Percentiles rank a stretch among this genome's conserved stretches.
phyloP scores from a whole-genome alignment of 2,113 vertebrate genomes.

The Melanotaenia duboulayi region DNA sequence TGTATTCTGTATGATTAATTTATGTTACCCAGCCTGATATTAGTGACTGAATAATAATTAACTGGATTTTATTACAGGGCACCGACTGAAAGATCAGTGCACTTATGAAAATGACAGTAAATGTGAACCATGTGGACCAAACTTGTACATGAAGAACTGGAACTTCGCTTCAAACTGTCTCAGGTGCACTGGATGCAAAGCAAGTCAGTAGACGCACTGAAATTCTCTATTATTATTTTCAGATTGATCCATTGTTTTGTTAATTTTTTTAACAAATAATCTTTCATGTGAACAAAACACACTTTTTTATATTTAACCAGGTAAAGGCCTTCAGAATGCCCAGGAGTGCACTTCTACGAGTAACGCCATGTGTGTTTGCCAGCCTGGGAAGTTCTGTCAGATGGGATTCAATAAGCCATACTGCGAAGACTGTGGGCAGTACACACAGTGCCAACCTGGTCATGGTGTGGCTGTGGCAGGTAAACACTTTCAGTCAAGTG shows the following conservation, averaged over 20 bases:
- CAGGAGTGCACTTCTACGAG: constrained; percentile 54
- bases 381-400: constrained; percentile 57
- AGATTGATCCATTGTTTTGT: not conserved
- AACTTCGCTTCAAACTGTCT: constrained; percentile 67
- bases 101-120: constrained; percentile 27
- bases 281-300: not conserved
- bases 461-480: constrained; percentile 55
- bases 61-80: constrained; percentile 57
- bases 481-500: constrained; percentile 36
- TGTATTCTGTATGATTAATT: no score
- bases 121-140: constrained; percentile 61
- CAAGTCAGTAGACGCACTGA: constrained; percentile 53
- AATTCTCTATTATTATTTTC: not conserved
- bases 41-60: not conserved
- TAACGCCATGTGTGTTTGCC: constrained; percentile 67
- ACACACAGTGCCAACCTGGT: constrained; percentile 46
- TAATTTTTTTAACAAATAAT: not conserved
- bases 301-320: constrained; percentile 44
- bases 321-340: constrained; percentile 39
- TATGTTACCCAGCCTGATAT: not conserved
- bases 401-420: fast-evolving
- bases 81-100: constrained; percentile 6
- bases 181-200: constrained; percentile 50
- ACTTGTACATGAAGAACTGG: constrained; percentile 27
- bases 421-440: constrained; percentile 22